Base-by-base conservation (phyloP, 2,888 invertebrate genomes). In the Atherix ibis region DNA sequence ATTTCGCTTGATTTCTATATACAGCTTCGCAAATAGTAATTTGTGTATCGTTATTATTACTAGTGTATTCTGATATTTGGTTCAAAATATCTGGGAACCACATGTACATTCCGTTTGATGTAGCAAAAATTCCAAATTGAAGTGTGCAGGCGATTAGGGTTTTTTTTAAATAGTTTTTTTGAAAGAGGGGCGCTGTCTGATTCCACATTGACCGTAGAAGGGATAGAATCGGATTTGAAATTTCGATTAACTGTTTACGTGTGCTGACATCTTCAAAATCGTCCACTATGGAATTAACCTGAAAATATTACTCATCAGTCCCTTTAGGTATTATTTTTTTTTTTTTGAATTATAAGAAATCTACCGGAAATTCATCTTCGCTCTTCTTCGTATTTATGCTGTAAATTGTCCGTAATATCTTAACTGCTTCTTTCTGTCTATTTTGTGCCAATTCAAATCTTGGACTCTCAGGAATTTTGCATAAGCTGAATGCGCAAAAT, bases 71-170 rank as follows among this genome's bases (percentile, higher is more conserved):
- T 1, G 48, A 50, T 18, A 54, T 46, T 29, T 49, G 50, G 37
- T 57, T 55, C 18, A 57, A 40, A 10, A 58, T 54, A 32, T 53
- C 48, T 4, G 56, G 56, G 34, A 58, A 53, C 53, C 55, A 58
- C 50, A 58, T 52, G 27, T 56, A 53, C 48, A 58, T 48, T 17
- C 54, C 53, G 40, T 54, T 51, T 9, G 50, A 54, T 18, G 54
- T 54, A 6, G 47, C 41, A 37, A 53, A 55, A 3, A 54, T 53
- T 25, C 46, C 50, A 41, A 57, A 57, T 42, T 56, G 53, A 31
- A 58, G 48, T 4, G 43, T 29, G 40, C 56, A 57, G 4, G 51
- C 49, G 5, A 56, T 40, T 4, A 51, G 27, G 0, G 55, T 57
- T 27, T 46, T 50, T 6, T 44, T 43, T 22, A 53, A 38, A 41